Percentiles rank a stretch among this genome's conserved stretches.
Evolutionary conservation across 2,797 vertebrate genomes (phyloP).

Genomic region (Falco concolor): DNA sequence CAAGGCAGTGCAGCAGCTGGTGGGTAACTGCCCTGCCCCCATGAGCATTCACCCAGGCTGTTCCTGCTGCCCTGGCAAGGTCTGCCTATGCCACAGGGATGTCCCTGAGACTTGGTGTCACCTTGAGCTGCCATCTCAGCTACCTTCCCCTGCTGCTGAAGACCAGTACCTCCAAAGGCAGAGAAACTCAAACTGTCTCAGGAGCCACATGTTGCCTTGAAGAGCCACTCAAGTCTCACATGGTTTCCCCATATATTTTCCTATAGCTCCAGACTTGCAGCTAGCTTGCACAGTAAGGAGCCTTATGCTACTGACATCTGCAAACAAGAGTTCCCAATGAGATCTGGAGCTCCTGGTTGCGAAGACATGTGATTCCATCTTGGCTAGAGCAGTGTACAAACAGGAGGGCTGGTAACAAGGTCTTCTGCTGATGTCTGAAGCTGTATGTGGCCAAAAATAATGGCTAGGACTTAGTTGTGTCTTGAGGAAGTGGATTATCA

Average conservation of each 20-base stretch:
- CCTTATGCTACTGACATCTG: fast-evolving
- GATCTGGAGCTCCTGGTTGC: not conserved
- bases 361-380: not conserved
- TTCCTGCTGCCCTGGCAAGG: not conserved
- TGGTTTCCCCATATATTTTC: not conserved
- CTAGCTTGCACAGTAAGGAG: not conserved
- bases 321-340: not conserved
- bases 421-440: fast-evolving
- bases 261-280: fast-evolving
- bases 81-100: not conserved
- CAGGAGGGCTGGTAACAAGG: not conserved
- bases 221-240: not conserved
- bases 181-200: fast-evolving
- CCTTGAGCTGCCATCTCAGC: not conserved
- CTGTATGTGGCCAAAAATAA: not conserved
- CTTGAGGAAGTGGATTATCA: not conserved
- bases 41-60: not conserved
- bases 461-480: not conserved
- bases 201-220: fast-evolving
- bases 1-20: fast-evolving
- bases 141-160: not conserved
- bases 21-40: not conserved
- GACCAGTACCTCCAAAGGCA: not conserved
- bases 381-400: not conserved
- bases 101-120: not conserved